Evolutionary conservation across 2,888 invertebrate genomes (phyloP).

Genomic region (Latrodectus elegans): DNA sequence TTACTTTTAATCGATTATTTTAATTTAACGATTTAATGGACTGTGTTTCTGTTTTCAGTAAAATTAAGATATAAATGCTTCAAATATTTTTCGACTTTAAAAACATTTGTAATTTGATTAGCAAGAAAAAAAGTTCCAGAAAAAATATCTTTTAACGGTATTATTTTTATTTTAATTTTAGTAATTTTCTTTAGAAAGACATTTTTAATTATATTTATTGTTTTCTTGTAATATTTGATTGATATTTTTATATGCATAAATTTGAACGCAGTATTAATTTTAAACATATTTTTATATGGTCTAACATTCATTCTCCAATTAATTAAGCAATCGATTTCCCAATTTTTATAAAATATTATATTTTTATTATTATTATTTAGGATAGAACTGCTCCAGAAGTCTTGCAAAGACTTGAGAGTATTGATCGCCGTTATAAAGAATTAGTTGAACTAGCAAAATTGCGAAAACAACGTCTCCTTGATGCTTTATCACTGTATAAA

Average conservation of each 20-base stretch:
- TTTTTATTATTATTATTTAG: conserved; percentile 71
- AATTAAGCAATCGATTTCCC: too few species aligned
- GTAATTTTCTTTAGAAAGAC: background rate
- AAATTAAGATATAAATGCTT: too few species aligned
- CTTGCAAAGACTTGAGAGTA: conserved; percentile 88
- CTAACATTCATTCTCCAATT: too few species aligned
- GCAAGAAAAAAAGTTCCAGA: too few species aligned
- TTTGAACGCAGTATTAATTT: background rate
- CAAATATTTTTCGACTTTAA: too few species aligned
- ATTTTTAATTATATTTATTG: background rate
- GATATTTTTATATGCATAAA: background rate
- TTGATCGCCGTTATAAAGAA: conserved; percentile 95
- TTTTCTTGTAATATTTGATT: background rate
- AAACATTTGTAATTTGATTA: too few species aligned
- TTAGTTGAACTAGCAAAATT: conserved; percentile 94
- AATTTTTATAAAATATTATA: background rate
- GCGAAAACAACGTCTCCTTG: conserved; percentile 94
- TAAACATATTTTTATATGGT: background rate
- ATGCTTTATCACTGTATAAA: conserved; percentile 97
- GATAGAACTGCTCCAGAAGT: conserved; percentile 80
- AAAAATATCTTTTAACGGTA: too few species aligned
- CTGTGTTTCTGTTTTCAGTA: too few species aligned
- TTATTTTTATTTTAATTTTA: background rate
- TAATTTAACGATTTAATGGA: too few species aligned
- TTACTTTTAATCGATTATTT: too few species aligned